Conservation (phyloP, 2,113 vertebrate species). For the Alaudala cheleensis region DNA sequence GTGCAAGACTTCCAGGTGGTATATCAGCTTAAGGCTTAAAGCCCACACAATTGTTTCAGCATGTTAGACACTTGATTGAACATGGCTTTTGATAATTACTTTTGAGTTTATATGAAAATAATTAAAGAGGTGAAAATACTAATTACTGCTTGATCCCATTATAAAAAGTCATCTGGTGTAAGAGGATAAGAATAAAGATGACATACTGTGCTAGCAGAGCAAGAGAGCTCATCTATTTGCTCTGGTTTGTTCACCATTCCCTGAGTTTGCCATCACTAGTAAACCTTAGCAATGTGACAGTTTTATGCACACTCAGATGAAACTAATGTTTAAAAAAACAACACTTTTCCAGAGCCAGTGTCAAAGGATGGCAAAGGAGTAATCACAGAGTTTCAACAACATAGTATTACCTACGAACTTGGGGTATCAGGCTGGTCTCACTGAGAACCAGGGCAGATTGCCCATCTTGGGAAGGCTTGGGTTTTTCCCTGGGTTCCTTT, state of each 20-base stretch:
- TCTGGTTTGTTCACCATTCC: background rate
- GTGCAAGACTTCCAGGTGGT: background rate
- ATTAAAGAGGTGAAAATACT: background rate
- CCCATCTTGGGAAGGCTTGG: background rate
- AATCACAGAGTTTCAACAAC: background rate
- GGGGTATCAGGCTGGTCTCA: background rate
- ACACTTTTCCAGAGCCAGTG: background rate
- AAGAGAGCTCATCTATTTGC: background rate
- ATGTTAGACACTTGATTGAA: background rate
- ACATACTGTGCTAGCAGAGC: background rate
- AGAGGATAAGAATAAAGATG: background rate
- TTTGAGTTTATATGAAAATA: conserved; percentile 7
- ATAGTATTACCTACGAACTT: fast-evolving
- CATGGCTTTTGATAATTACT: background rate
- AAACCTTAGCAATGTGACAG: background rate
- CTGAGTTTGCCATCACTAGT: background rate
- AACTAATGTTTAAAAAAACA: background rate
- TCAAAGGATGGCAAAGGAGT: background rate
- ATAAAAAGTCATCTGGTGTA: background rate
- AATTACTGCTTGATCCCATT: background rate
- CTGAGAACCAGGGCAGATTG: background rate
- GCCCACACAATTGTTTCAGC: background rate
- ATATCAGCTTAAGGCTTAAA: background rate
- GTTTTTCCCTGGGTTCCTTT: background rate
- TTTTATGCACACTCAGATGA: background rate